Conservation (phyloP, 2,113 vertebrate species). For the Oryzias curvinotus region DNA sequence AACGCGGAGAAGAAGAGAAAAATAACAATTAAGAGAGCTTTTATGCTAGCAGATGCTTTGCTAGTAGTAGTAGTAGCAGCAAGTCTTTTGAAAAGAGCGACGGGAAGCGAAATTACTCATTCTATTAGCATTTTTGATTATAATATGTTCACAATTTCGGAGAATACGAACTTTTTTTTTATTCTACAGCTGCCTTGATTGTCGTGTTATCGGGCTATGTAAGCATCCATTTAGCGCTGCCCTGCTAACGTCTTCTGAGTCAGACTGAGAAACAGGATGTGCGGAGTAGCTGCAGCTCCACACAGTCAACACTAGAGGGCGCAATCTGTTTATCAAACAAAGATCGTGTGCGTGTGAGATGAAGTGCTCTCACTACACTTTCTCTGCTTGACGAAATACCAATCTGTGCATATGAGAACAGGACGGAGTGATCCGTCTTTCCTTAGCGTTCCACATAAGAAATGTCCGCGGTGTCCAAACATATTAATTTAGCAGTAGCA, state of each 20-base stretch:
- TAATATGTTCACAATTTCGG: too few species aligned
- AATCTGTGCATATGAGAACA: too few species aligned
- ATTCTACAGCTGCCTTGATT: slow-evolving; percentile 17
- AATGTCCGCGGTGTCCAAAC: too few species aligned
- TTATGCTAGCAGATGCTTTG: slow-evolving; percentile 42
- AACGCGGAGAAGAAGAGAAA: background rate
- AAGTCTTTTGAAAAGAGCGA: background rate
- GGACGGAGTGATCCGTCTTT: too few species aligned
- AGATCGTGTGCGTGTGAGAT: slow-evolving; percentile 13
- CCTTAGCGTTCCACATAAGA: too few species aligned
- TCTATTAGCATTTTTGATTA: background rate
- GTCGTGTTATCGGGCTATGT: slow-evolving; percentile 6
- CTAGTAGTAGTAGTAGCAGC: slow-evolving; percentile 42
- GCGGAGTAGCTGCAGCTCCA: slow-evolving; percentile 11
- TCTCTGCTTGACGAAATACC: too few species aligned
- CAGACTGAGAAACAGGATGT: slow-evolving; percentile 68
- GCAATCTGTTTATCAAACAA: background rate
- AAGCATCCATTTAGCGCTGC: slow-evolving; percentile 35
- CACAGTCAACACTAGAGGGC: background rate
- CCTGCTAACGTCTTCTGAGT: slow-evolving; percentile 51
- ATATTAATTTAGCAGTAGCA: too few species aligned
- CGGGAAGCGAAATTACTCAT: too few species aligned
- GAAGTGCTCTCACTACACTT: too few species aligned
- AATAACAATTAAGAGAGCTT: background rate
- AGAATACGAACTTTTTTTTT: background rate